Conservation (phyloP, 2,797 vertebrate genomes). For the Neopelma chrysocephalum region DNA sequence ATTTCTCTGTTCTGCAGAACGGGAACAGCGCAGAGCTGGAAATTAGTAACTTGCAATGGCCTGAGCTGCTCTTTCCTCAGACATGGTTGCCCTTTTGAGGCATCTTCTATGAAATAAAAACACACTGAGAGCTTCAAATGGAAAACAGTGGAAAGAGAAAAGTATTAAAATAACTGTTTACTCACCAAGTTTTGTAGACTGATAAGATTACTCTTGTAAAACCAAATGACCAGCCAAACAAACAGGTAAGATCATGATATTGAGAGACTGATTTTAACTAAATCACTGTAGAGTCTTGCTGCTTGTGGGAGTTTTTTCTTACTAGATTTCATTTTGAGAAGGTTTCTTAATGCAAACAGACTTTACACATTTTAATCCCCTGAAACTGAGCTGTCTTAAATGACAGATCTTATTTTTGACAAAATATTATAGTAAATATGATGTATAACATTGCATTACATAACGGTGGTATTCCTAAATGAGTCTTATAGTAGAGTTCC, state of each 20-base stretch:
- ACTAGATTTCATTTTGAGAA: not conserved
- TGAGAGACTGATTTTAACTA: not conserved
- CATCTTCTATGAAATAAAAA: not conserved
- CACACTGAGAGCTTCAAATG: not conserved
- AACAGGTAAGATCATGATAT: not conserved
- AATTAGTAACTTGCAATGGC: not conserved
- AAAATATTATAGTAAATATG: not conserved
- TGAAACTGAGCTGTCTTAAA: not conserved
- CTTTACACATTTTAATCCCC: not conserved
- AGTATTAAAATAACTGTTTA: not conserved
- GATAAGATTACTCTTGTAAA: not conserved
- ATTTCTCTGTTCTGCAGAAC: not conserved
- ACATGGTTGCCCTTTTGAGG: rapidly evolving
- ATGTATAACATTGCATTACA: not conserved
- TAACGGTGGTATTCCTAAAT: not conserved
- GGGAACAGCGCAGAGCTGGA: not conserved
- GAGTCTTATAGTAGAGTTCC: not conserved
- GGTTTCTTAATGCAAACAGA: not conserved
- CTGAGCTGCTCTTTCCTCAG: not conserved
- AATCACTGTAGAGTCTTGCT: not conserved
- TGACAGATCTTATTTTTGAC: not conserved
- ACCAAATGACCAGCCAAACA: not conserved
- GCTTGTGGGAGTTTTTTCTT: not conserved
- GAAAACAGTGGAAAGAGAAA: not conserved
- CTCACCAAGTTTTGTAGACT: not conserved